These are phyloP conservation scores for Leuciscus waleckii DNA, from an alignment of 2,797 vertebrate genomes.

Conservation along the genomic window DNA sequence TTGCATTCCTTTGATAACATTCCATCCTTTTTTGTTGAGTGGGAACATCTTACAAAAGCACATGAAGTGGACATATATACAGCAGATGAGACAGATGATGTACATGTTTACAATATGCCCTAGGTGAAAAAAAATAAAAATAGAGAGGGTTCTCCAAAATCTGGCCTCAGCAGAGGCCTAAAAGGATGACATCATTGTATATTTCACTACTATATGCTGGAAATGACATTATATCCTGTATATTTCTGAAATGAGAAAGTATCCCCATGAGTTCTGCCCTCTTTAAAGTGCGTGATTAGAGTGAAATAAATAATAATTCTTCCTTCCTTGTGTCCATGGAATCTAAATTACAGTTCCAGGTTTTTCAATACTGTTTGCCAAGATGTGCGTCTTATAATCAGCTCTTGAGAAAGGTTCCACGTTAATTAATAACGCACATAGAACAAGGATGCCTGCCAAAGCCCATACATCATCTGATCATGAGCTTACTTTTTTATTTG, in stretches of 20 bases:
- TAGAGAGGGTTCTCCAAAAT: background rate
- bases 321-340: background rate
- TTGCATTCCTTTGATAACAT: slow-evolving; percentile 23
- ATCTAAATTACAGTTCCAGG: slow-evolving; percentile 19
- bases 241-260: slow-evolving; percentile 13
- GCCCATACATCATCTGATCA: slow-evolving; percentile 4
- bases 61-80: slow-evolving; percentile 13
- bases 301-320: background rate
- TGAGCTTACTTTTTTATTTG: slow-evolving; percentile 25
- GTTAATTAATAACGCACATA: slow-evolving; percentile 32
- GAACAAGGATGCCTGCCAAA: slow-evolving; percentile 27
- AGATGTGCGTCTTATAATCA: slow-evolving; percentile 39
- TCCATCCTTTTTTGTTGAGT: background rate
- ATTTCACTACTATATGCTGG: slow-evolving; percentile 23
- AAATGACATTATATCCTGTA: slow-evolving; percentile 10
- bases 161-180: background rate
- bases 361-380: slow-evolving; percentile 19
- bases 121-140: slow-evolving; percentile 11
- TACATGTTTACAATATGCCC: background rate
- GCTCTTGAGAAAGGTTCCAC: slow-evolving; percentile 2
- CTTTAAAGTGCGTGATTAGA: background rate
- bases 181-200: slow-evolving; percentile 25
- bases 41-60: slow-evolving; percentile 22
- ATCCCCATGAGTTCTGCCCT: slow-evolving; percentile 12
- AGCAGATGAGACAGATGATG: slow-evolving; percentile 34